Percentiles rank a stretch among this genome's conserved stretches.
phyloP scores from a whole-genome alignment of 2,113 vertebrate species.

The Solenodon paradoxus region DNA sequence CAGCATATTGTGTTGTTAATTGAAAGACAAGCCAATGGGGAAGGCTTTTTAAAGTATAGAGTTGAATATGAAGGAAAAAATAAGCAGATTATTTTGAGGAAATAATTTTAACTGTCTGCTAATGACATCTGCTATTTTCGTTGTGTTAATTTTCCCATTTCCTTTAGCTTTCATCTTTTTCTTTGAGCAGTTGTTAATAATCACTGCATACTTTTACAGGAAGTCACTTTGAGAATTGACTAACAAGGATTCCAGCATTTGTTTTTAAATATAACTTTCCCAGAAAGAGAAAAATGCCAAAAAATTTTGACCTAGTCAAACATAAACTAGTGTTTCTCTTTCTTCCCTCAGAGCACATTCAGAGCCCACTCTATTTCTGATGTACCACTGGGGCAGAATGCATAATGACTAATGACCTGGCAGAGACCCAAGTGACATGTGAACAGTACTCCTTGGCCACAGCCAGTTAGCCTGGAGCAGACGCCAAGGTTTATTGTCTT shows the following conservation, averaged over 20 bases:
- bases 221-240: constrained; percentile 15
- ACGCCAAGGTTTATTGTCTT: constrained; percentile 55
- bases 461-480: constrained; percentile 29
- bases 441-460: neutral
- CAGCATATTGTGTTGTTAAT: neutral
- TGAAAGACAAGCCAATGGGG: neutral
- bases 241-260: constrained; percentile 26
- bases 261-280: constrained; percentile 35
- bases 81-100: neutral
- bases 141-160: neutral
- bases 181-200: constrained; percentile 12
- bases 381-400: neutral
- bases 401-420: constrained; percentile 43
- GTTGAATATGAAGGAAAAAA: neutral
- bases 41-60: neutral
- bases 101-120: neutral
- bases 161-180: constrained; percentile 35
- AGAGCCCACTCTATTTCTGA: neutral
- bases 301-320: neutral
- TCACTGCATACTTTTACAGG: neutral
- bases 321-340: neutral
- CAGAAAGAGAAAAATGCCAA: constrained; percentile 12
- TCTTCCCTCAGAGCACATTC: neutral
- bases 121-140: neutral
- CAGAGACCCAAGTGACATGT: constrained; percentile 42